These are phyloP conservation scores for Lithosia quadra DNA, from an alignment of 2,888 invertebrate genomes.

Conservation along the genomic window DNA sequence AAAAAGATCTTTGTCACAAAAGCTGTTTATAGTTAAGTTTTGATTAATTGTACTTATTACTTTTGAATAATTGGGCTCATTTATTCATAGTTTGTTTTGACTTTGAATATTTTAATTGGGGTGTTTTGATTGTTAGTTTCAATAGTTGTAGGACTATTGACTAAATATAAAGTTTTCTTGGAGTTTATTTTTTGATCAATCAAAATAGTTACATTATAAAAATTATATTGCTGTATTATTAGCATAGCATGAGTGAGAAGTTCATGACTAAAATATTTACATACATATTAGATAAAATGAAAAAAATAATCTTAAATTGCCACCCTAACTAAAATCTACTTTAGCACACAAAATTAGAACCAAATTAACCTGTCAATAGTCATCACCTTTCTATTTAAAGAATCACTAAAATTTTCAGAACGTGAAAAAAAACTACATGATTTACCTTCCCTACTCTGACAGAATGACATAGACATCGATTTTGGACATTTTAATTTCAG, in stretches of 20 bases:
- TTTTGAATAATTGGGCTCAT: constrained; percentile 54
- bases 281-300: too few species aligned
- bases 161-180: not conserved
- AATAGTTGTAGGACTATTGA: constrained; percentile 5
- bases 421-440: constrained; percentile 69
- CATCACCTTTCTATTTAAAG: constrained; percentile 51
- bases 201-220: not conserved
- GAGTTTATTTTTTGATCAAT: not conserved
- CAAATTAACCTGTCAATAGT: constrained; percentile 68
- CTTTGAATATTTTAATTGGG: constrained; percentile 37
- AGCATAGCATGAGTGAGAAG: not conserved
- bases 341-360: constrained; percentile 61
- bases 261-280: not conserved
- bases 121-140: constrained; percentile 27
- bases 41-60: constrained; percentile 73
- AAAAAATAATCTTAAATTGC: not conserved
- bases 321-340: constrained; percentile 22
- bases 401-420: constrained; percentile 46
- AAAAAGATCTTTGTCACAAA: constrained; percentile 71
- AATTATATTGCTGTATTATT: not conserved
- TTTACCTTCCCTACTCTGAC: constrained; percentile 62
- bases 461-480: constrained; percentile 78
- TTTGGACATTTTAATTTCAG: constrained; percentile 84
- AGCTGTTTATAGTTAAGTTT: constrained; percentile 64
- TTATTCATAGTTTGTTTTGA: constrained; percentile 38